These are phyloP conservation scores for Pteruthius melanotis DNA, from an alignment of 2,113 vertebrate genomes.

Conservation along the genomic window DNA sequence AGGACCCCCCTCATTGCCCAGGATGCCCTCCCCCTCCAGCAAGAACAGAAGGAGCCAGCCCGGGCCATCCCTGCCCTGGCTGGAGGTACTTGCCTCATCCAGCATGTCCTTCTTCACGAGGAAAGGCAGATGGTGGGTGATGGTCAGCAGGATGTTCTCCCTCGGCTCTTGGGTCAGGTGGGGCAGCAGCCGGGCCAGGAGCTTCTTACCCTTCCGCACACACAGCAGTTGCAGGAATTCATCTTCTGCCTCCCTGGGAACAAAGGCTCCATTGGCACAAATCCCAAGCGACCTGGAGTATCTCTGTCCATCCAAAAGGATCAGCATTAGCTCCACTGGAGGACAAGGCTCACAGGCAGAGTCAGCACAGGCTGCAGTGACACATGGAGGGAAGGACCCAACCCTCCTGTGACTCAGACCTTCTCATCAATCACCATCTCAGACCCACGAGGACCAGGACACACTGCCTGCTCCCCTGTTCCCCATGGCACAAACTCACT, in stretches of 20 bases:
- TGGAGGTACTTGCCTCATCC: constrained; percentile 78
- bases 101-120: constrained; percentile 82
- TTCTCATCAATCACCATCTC: not conserved
- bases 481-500: constrained; percentile 49
- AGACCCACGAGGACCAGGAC: rapidly evolving
- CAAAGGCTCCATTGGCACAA: not conserved
- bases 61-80: not conserved
- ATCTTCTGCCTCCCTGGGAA: constrained; percentile 76
- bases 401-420: not conserved
- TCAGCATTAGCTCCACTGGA: not conserved
- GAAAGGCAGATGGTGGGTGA: constrained; percentile 80
- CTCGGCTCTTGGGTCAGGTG: constrained; percentile 76
- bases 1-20: not conserved
- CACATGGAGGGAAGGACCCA: not conserved
- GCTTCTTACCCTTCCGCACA: constrained; percentile 86
- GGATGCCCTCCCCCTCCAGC: not conserved
- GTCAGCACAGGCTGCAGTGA: not conserved
- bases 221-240: constrained; percentile 87
- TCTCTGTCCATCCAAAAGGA: not conserved
- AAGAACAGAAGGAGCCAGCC: not conserved
- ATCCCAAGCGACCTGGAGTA: not conserved
- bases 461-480: not conserved
- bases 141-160: constrained; percentile 70
- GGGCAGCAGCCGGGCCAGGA: constrained; percentile 82
- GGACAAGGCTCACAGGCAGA: rapidly evolving